A percentile compares a stretch with the other conserved stretches of the same genome.
phyloP scores from a whole-genome alignment of 2,888 invertebrate species.

The Isotomurus palustris region DNA sequence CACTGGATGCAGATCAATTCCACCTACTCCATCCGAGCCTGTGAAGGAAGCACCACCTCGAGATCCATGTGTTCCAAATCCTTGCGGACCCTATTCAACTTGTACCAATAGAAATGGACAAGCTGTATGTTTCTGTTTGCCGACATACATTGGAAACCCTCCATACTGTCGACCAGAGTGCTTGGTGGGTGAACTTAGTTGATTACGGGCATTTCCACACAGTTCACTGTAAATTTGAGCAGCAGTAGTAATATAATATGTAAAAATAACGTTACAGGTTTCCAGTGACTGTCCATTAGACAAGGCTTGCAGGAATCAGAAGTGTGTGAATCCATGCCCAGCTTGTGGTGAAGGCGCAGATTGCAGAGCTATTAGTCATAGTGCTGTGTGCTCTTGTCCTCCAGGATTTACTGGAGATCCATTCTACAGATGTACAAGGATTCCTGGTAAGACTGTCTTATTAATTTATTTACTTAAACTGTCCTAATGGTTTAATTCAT shows the following conservation, averaged over 20 bases:
- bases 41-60: neutral
- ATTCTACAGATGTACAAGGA: conserved; percentile 25
- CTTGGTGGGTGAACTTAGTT: conserved; percentile 60
- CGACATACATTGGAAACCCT: conserved; percentile 56
- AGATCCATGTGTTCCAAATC: conserved; percentile 50
- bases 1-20: conserved; percentile 35
- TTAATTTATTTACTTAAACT: conserved; percentile 1
- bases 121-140: conserved; percentile 62
- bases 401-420: conserved; percentile 45
- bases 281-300: conserved; percentile 57
- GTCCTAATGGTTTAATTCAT: neutral
- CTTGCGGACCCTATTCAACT: conserved; percentile 48
- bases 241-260: too few relatives aligned
- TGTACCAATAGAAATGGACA: conserved; percentile 54
- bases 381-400: conserved; percentile 57
- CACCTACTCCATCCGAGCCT: conserved; percentile 29
- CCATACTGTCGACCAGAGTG: conserved; percentile 63
- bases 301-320: conserved; percentile 67
- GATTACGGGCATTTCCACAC: too few relatives aligned
- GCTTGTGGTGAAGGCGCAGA: conserved; percentile 24
- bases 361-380: conserved; percentile 51
- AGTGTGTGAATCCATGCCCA: conserved; percentile 9
- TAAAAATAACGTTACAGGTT: neutral
- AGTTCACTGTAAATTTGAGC: too few relatives aligned
- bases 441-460: conserved; percentile 21